Percentiles rank a stretch among this genome's conserved stretches.
Conservation (phyloP, 2,113 vertebrate genomes). For the Stomatorhinus ivindoensis region DNA sequence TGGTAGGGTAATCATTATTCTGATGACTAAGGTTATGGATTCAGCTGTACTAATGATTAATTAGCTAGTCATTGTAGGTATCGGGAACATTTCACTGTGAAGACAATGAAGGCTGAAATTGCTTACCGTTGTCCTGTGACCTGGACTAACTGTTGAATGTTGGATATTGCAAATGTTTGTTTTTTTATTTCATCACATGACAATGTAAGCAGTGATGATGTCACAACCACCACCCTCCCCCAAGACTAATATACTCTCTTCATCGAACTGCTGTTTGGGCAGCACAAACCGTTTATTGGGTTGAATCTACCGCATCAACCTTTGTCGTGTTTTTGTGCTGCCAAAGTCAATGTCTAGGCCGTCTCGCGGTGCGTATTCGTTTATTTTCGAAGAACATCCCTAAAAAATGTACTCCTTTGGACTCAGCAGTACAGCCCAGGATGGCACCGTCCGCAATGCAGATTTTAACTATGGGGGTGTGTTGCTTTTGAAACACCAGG, state of each 20-base stretch:
- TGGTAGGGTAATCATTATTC: not conserved
- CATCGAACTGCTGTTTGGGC: not conserved
- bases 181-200: not conserved
- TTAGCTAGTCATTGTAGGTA: not conserved
- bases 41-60: not conserved
- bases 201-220: not conserved
- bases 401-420: not conserved
- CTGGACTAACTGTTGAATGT: not conserved
- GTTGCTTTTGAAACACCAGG: not conserved
- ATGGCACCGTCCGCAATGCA: not conserved
- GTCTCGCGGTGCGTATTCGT: not conserved
- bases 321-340: not conserved
- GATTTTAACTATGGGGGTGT: not conserved
- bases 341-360: not conserved
- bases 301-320: not conserved
- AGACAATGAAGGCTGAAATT: not conserved
- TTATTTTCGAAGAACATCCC: not conserved
- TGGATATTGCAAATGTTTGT: not conserved
- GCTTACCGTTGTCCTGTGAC: not conserved
- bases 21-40: not conserved
- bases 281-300: not conserved
- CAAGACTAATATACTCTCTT: not conserved
- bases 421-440: not conserved
- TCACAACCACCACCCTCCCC: not conserved
- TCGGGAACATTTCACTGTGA: not conserved